Evolutionary conservation across 1,140 invertebrate genomes (phyloP).

Genomic region (Drosophila sproati): DNA sequence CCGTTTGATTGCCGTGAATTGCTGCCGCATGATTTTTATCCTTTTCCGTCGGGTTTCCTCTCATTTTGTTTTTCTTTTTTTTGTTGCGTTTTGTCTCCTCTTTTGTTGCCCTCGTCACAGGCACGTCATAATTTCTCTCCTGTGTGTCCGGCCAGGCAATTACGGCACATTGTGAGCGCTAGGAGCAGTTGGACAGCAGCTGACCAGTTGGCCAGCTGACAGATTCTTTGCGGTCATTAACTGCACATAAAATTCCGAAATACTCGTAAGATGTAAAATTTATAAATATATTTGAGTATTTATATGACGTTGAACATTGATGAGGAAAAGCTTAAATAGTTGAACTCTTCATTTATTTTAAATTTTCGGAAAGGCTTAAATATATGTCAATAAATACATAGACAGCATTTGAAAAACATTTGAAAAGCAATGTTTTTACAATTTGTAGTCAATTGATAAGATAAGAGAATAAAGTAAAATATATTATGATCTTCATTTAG

Average conservation of each 20-base stretch:
- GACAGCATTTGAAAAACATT: too few species aligned
- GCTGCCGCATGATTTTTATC: constrained; percentile 77
- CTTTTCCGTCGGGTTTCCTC: constrained; percentile 47
- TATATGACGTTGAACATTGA: too few species aligned
- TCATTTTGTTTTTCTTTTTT: background rate
- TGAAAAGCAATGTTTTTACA: too few species aligned
- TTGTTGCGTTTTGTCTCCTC: constrained; percentile 10
- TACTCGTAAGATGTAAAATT: background rate
- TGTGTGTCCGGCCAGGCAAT: constrained; percentile 50
- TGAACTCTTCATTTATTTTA: too few species aligned
- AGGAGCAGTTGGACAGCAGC: constrained; percentile 41
- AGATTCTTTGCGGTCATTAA: constrained; percentile 21
- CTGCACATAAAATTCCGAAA: constrained; percentile 8
- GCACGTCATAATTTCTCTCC: constrained; percentile 51
- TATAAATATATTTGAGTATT: background rate
- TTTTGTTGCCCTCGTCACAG: constrained; percentile 56
- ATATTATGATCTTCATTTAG: too few species aligned
- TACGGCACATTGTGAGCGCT: constrained; percentile 33
- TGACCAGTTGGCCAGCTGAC: constrained; percentile 50
- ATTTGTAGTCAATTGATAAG: too few species aligned
- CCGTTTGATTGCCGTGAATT: constrained; percentile 79
- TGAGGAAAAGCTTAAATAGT: too few species aligned
- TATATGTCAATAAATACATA: too few species aligned
- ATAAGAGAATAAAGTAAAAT: too few species aligned
- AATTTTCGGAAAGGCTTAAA: too few species aligned